Percentiles rank a stretch among this genome's conserved stretches.
Conservation (phyloP, 2,113 vertebrate species). For the Salvelinus sp. region DNA sequence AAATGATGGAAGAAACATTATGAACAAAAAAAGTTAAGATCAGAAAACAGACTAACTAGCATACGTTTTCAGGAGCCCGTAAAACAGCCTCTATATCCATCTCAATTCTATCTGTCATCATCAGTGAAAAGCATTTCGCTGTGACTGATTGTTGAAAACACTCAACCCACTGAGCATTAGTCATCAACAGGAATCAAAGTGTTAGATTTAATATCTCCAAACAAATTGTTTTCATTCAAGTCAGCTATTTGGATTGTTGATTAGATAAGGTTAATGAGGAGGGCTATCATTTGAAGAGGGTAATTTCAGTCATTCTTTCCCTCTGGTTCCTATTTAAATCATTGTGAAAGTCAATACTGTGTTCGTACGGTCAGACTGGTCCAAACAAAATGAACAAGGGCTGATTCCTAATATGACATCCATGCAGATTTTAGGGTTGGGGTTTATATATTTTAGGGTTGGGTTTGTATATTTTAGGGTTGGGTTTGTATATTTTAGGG, state of each 20-base stretch:
- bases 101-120: slow-evolving; percentile 36
- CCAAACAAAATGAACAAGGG: no score
- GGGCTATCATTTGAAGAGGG: background rate
- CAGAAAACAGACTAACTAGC: no score
- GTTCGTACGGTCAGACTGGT: no score
- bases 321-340: background rate
- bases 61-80: no score
- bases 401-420: no score
- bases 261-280: slow-evolving; percentile 24
- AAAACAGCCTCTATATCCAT: slow-evolving; percentile 15
- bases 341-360: background rate
- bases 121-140: slow-evolving; percentile 46
- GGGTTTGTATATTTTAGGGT: no score
- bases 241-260: slow-evolving; percentile 10
- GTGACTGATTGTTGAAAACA: slow-evolving; percentile 43
- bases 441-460: no score
- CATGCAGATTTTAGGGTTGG: no score
- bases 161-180: slow-evolving; percentile 12
- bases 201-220: background rate
- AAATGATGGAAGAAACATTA: no score
- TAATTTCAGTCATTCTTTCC: background rate
- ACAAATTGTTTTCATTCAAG: background rate
- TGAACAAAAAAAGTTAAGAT: no score
- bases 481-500: no score
- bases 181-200: slow-evolving; percentile 45